Evolutionary conservation across 2,797 vertebrate genomes (phyloP), one percentile per base, ranked within the genome.

Genomic region (Gephyroberyx darwinii): DNA sequence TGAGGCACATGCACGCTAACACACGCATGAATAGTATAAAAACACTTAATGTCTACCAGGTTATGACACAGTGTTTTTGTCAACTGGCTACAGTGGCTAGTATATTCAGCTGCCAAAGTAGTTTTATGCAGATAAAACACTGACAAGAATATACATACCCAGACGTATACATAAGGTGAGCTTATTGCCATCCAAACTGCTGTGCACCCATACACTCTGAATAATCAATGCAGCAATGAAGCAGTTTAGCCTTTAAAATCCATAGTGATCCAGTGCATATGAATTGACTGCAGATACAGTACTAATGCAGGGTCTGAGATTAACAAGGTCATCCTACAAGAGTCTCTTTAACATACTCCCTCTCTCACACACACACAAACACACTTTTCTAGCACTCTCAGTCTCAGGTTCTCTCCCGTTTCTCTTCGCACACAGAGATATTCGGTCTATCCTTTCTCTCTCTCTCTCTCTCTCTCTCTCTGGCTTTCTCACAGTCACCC

Each of bases 351-450:
- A 26, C 51, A 53, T 20, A 10, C 22, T 22, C 47, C 31, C 9
- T 30, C 63, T 63, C 56, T 47, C 59, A 41, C 26, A 48, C 51
- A 47, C n/a, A 19, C 41, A n/a, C n/a, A n/a, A n/a, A n/a, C n/a
- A n/a, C n/a, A n/a, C 26, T 14, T 33, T 17, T 55, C 61, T 50
- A 5, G 26, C 65, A 75, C 50, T 69, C 37, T 48, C 65, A 65
- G 45, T 50, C 37, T 53, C 31, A 33, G 72, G 65, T 8, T 14
- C 19, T 71, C 74, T 84, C 77, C 43, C 33, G 58, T 81, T 81
- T 87, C 73, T 80, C 65, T 62, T 68, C 58, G 52, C 53, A 61
- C 52, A 48, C 1, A n/a, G n/a, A n/a, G n/a, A n/a, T n/a, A 26
- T 26, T 26, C 26, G 26, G 26, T 4, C 26, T 26, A 2, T 70